Evolutionary conservation across 2,113 vertebrate species (phyloP), one percentile per base, ranked within the genome.

Genomic region (Rhizomys pruinosus): DNA sequence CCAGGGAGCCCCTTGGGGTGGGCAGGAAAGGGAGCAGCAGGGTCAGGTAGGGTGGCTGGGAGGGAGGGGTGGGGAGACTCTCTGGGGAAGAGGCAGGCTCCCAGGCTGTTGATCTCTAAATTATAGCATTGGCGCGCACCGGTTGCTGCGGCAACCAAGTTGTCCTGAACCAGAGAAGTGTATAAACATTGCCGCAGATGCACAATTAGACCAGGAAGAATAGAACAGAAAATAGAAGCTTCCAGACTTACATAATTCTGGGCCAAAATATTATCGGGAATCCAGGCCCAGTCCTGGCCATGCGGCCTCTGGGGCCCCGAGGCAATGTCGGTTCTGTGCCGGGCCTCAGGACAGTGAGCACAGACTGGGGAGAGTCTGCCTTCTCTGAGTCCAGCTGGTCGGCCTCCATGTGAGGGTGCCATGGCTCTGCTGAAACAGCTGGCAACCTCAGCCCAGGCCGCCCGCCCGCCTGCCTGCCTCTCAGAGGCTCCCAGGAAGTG

Each of bases 91-190:
- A 96, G 97, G 97, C 94, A 96, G 97, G 82, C 71, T 47, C 91
- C 81, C 96, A 87, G 93, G 94, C 95, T 98, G 96, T 95, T 98
- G 98, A 98, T 98, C 96, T 98, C 97, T 97, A 98, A 98, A 98
- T 98, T 98, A 98, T 95, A 98, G 98, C 98, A 97, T 98, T 98
- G 97, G 96, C 93, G 98, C 96, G 96, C 74, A 37, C 92, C 57
- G 13, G 98, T 98, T 98, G 97, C 98, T 97, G 96, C 96, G 96
- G 98, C 97, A 98, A 98, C 98, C 78, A 96, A 97, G 98, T 97
- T 98, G 98, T 98, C 98, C 98, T 97, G 95, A 98, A 97, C 76
- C 7, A n/a, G 95, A 95, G 96, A 98, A 98, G 96, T 96, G 96
- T 97, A 98, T 98, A 98, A 98, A 98, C 98, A 98, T 88, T 98